phyloP scores from a whole-genome alignment of 2,888 invertebrate genomes.

The Silvanus unidentatus region DNA sequence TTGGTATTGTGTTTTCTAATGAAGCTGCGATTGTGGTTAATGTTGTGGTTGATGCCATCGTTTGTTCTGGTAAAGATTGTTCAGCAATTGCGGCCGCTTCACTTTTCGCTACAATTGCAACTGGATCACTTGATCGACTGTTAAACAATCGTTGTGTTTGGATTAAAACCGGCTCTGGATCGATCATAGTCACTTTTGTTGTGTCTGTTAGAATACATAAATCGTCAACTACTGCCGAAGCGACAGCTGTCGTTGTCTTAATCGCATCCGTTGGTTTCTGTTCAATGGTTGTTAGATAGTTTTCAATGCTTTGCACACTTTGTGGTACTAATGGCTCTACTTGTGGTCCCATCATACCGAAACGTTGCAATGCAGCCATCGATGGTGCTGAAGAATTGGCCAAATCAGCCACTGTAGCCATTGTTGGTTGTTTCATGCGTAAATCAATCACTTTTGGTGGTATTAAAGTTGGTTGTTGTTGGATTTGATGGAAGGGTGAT shows the following conservation, averaged over 20 bases:
- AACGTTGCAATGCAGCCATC: conserved; percentile 47
- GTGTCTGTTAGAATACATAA: conserved; percentile 17
- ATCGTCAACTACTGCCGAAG: conserved; percentile 18
- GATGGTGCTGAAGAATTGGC: conserved; percentile 54
- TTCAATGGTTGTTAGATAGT: conserved; percentile 53
- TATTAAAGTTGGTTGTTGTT: conserved; percentile 7
- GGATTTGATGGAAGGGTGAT: conserved; percentile 4
- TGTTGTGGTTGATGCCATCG: conserved; percentile 45
- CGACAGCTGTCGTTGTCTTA: conserved; percentile 4
- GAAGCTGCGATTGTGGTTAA: conserved; percentile 36
- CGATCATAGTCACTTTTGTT: conserved; percentile 15
- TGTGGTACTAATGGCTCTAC: conserved; percentile 51
- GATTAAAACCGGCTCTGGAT: conserved; percentile 26
- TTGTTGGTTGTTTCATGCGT: conserved; percentile 58
- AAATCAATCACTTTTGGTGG: conserved; percentile 56
- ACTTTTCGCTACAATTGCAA: conserved; percentile 34
- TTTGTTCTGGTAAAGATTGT: conserved; percentile 25
- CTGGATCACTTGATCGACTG: conserved; percentile 22
- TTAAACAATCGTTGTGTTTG: conserved; percentile 28
- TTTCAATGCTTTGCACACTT: conserved; percentile 56
- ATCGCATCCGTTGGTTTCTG: conserved; percentile 21
- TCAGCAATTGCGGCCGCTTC: conserved; percentile 35
- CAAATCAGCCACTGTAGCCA: conserved; percentile 48
- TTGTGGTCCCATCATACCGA: conserved; percentile 47
- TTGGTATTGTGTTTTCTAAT: conserved; percentile 26